Base-by-base conservation (phyloP, 2,888 invertebrate genomes). In the Pristionchus entomophagus region DNA sequence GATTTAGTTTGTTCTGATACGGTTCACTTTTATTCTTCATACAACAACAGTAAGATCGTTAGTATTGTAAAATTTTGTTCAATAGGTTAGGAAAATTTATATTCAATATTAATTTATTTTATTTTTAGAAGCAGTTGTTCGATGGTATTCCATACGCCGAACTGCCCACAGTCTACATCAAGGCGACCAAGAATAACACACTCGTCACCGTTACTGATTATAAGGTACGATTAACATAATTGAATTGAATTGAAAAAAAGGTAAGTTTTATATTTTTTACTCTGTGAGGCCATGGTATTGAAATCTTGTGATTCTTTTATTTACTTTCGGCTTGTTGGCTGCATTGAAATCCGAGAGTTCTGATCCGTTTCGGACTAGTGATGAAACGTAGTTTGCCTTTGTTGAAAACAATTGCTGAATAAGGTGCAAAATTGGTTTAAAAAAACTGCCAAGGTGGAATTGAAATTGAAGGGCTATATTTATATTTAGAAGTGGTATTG, bases 141-240 rank as follows among this genome's bases (percentile, higher is more conserved):
- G 87, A 89, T 51, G 93, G 92, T 10, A 87, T 91, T 49, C 88
- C 91, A 12, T 93, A 87, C 88, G 69, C 82, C 82, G 96, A 97
- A 80, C 93, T 98, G 83, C 97, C 97, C 0, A 95, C 98, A 86
- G 95, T 96, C 91, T 96, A 97, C 94, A 96, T 98, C 78, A 95
- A 96, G 92, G 96, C 96, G 0, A 96, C 96, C 17, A 95, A 95
- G 87, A 98, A 98, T 94, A 98, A 98, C 94, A 97, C 98, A 14
- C 96, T 97, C 86, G 95, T 98, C 86, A 95, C 95, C 17, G 93
- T 97, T 59, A 96, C 96, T 0, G 96, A 97, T 94, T 92, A 94
- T 87, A 95, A 95, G 88, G 91, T 91, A 26, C 35, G 84, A n/a
- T 91, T 45, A 45, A 14, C 45, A 45, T 45, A 10, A 14, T 45